A percentile compares a stretch with the other conserved stretches of the same genome.
Conservation (phyloP, 1,140 invertebrate genomes). For the Rhizoglyphus robini region DNA sequence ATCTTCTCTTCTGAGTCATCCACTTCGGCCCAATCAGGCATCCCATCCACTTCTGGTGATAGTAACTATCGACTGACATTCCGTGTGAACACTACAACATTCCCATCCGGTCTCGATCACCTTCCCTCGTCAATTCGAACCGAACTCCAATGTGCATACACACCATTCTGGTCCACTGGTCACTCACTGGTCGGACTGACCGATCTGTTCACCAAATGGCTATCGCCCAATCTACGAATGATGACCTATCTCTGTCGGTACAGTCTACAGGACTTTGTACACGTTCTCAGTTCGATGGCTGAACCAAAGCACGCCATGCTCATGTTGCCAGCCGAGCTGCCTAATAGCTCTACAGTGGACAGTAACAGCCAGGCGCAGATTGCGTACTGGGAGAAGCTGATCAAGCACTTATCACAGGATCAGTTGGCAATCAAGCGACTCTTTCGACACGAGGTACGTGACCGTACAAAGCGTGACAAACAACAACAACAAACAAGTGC, state of each 20-base stretch:
- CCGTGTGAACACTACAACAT: neutral
- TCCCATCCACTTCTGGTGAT: no score
- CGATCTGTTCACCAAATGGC: neutral
- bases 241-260: neutral
- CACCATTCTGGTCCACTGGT: neutral
- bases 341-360: no score
- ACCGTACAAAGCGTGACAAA: neutral
- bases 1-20: neutral
- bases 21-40: no score
- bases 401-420: neutral
- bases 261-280: neutral
- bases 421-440: neutral
- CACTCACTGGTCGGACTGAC: neutral
- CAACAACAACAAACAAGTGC: neutral
- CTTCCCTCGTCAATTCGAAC: neutral
- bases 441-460: neutral
- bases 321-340: no score
- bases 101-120: neutral
- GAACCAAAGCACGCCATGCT: neutral
- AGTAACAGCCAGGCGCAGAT: no score
- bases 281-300: neutral
- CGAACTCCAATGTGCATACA: neutral
- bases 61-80: conserved; percentile 9
- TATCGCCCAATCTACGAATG: neutral
- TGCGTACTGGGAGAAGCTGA: neutral